A percentile compares a stretch with the other conserved stretches of the same genome.
phyloP scores from a whole-genome alignment of 2,888 invertebrate species.

The Drosophila pegasa region DNA sequence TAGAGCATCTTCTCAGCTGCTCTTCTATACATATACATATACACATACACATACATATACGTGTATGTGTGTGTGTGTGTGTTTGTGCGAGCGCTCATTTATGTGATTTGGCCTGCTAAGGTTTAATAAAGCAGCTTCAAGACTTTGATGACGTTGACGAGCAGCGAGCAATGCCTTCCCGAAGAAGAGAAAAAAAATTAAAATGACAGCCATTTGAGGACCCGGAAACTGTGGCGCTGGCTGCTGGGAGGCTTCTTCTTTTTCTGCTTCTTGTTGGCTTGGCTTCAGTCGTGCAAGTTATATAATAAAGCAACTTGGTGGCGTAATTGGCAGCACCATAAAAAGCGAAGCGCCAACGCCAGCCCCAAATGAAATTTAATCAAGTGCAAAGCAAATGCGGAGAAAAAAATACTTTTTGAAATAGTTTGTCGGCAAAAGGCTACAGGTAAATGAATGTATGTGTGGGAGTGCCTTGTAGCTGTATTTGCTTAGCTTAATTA shows the following conservation, averaged over 20 bases:
- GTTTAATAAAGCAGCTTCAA: constrained; percentile 75
- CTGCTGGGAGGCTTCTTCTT: neutral
- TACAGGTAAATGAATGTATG: constrained; percentile 7
- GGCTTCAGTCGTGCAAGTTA: constrained; percentile 19
- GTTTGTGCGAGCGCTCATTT: constrained; percentile 66
- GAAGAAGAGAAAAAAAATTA: constrained; percentile 12
- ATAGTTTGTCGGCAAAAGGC: constrained; percentile 16
- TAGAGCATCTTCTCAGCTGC: constrained; percentile 27
- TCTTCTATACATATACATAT: neutral
- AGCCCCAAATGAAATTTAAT: constrained; percentile 68
- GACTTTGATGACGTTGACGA: constrained; percentile 52
- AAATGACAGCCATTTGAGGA: constrained; percentile 60
- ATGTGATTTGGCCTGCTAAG: constrained; percentile 70
- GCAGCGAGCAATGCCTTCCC: constrained; percentile 14
- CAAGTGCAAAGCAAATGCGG: constrained; percentile 57
- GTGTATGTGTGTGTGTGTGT: neutral
- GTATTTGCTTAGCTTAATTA: constrained; percentile 69
- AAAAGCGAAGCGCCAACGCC: constrained; percentile 38
- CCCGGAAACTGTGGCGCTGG: constrained; percentile 14
- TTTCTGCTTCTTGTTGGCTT: neutral
- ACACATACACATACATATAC: neutral
- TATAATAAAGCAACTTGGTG: constrained; percentile 74
- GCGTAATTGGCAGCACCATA: constrained; percentile 68
- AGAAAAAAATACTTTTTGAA: constrained; percentile 23
- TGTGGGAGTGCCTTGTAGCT: constrained; percentile 18